Percentiles rank a stretch among this genome's conserved stretches.
Conservation (phyloP, 30 jellyfish, hydroid and myxozoan species). For the Aurelia aurita complex sp. Pacific region DNA sequence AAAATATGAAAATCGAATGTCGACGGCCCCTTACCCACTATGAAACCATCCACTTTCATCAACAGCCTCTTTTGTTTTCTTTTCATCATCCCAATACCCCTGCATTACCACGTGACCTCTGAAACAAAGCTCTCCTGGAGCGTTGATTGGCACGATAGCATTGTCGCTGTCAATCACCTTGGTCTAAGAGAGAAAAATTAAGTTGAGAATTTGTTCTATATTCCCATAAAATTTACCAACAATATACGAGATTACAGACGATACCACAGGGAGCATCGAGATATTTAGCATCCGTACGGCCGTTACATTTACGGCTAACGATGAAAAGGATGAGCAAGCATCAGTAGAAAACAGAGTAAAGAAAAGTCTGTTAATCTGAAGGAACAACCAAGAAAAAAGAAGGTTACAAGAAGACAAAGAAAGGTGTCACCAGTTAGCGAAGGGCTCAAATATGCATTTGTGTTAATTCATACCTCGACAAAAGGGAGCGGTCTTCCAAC, state of each 20-base stretch:
- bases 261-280: no score
- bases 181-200: constrained; percentile 28
- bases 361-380: background rate
- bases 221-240: no score
- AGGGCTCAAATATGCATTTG: background rate
- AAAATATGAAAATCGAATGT: no score
- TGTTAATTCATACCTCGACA: constrained; percentile 64
- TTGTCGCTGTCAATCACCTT: constrained; percentile 71
- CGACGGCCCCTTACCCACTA: constrained; percentile 68
- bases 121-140: constrained; percentile 91
- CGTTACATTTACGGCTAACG: background rate
- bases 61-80: constrained; percentile 84
- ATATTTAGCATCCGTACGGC: no score
- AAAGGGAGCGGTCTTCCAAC: constrained; percentile 81
- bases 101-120: constrained; percentile 87
- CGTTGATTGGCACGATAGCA: constrained; percentile 81
- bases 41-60: constrained; percentile 94
- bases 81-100: constrained; percentile 92
- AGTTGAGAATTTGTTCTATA: background rate
- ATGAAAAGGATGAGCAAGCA: background rate
- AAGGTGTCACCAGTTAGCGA: background rate
- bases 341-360: background rate
- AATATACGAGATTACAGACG: no score
- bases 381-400: background rate
- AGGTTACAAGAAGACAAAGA: background rate